Evolutionary conservation across 2,888 invertebrate species (phyloP).

Genomic region (Cetonia aurata): DNA sequence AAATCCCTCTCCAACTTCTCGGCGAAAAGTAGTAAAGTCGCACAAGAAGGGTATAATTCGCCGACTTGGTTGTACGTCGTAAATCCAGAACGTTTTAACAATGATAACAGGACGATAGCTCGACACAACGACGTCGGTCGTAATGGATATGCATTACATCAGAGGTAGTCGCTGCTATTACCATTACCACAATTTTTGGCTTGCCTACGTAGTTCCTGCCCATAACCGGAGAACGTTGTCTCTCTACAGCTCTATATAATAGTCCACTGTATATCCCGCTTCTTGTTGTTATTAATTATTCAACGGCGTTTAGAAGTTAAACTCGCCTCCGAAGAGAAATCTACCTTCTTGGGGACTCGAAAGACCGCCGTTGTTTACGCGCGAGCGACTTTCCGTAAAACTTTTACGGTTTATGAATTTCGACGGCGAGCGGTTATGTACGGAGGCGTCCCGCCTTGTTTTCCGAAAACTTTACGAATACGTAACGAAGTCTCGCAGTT

Average conservation of each 20-base stretch:
- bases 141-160: constrained; percentile 32
- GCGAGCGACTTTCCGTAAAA: background rate
- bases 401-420: constrained; percentile 39
- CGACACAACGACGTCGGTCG: background rate
- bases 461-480: constrained; percentile 32
- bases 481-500: constrained; percentile 19
- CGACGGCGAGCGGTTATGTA: constrained; percentile 18
- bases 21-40: constrained; percentile 35
- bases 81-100: constrained; percentile 22
- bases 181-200: background rate
- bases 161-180: background rate
- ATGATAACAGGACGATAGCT: constrained; percentile 22
- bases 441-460: constrained; percentile 19
- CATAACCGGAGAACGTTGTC: background rate
- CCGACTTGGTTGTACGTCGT: background rate
- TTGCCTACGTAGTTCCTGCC: too few species aligned
- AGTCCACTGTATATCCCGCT: background rate
- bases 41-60: constrained; percentile 26
- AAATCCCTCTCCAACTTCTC: constrained; percentile 24
- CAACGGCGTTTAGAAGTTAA: constrained; percentile 32
- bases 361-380: background rate
- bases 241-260: constrained; percentile 6
- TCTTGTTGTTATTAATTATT: constrained; percentile 37
- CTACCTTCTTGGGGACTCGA: constrained; percentile 14
- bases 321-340: constrained; percentile 21